Base-by-base conservation (phyloP, 2,113 vertebrate species). In the Miniopterus natalensis region DNA sequence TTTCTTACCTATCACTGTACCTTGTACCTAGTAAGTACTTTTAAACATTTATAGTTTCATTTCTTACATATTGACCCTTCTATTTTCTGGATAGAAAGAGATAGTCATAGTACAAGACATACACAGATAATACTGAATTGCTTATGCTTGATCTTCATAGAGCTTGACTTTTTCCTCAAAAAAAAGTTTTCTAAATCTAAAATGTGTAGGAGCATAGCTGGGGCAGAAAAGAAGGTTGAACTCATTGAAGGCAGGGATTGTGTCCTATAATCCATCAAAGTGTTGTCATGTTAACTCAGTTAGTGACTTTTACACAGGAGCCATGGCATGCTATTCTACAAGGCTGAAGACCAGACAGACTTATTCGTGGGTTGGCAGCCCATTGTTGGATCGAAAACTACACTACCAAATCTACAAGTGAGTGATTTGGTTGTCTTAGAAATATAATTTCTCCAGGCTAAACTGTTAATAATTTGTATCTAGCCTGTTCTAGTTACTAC, bases 321-420 rank as follows among this genome's bases (percentile, higher is more conserved):
- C 73, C 91, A 99, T 99, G 98, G 98, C 98, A 80, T 97, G 95
- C 53, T 99, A 98, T 66, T 84, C 92, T 40, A 98, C 98, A 6
- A 98, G 98, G 36, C 94, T 97, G 59, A 98, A 98, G 96, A 97
- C 97, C 55, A 97, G 96, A 59, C 91, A 98, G 7, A 51, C 6
- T 14, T 99, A 99, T 84, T 98, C 96, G 11, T 99, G 99, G 99
- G 85, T 97, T 31, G 99, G 99, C 79, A 93, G 59, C 18, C 98
- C 98, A 0, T 1, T 90, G 0, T 40, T 57, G 21, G 96, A 98
- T 91, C 63, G 11, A 84, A 96, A 97, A 78, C 79, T 92, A 6
- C 27, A 20, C 23, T 27, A 70, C 53, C 88, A 89, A 42, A 77
- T 23, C 47, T 98, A 97, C 79, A 95, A 57, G 97, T 98, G 29